These are phyloP conservation scores for Furnarius figulus DNA, from an alignment of 2,113 vertebrate species.

Conservation along the genomic window DNA sequence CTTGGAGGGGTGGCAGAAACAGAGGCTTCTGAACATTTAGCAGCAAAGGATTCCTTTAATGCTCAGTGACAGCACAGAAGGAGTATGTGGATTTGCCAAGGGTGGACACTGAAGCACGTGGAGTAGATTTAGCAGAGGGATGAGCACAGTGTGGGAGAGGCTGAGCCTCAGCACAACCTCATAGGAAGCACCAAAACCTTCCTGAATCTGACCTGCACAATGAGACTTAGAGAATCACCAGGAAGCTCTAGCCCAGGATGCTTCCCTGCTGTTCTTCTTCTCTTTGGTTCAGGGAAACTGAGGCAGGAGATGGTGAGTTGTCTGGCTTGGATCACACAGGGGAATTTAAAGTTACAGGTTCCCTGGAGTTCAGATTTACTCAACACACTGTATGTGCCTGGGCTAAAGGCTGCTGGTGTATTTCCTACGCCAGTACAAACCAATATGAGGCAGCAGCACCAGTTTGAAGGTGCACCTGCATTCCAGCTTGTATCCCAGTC, in stretches of 20 bases:
- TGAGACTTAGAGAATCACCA: not conserved
- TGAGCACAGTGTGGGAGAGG: not conserved
- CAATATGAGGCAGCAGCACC: not conserved
- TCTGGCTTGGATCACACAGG: not conserved
- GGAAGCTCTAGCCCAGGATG: not conserved
- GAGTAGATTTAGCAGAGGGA: not conserved
- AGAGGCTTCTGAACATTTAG: rapidly evolving
- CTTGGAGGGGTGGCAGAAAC: not conserved
- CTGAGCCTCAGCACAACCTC: not conserved
- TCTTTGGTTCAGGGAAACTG: not conserved
- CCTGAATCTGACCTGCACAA: not conserved
- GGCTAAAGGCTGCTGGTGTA: not conserved
- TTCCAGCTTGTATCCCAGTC: not conserved
- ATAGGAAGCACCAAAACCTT: not conserved
- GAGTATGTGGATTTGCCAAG: not conserved
- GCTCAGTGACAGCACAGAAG: not conserved
- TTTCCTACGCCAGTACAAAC: not conserved
- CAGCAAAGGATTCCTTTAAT: not conserved
- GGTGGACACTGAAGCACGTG: not conserved
- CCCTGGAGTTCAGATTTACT: not conserved
- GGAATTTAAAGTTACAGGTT: not conserved
- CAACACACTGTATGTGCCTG: not conserved
- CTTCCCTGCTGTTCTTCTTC: not conserved
- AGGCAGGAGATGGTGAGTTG: not conserved
- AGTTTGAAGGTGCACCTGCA: not conserved